Evolutionary conservation across 2,797 vertebrate species (phyloP).

Genomic region (Podarcis lilfordi): DNA sequence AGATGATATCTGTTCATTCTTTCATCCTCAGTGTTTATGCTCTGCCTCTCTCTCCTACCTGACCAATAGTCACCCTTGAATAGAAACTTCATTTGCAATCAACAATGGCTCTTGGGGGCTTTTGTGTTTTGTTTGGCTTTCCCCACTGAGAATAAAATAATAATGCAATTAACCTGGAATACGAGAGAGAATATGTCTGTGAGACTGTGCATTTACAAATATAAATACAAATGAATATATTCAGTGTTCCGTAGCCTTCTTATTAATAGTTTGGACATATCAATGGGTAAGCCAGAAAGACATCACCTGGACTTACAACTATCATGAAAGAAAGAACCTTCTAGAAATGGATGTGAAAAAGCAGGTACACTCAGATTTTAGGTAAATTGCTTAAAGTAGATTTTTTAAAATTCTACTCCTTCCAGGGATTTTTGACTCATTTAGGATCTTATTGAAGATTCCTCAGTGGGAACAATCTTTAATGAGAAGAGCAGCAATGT

Average conservation of each 20-base stretch:
- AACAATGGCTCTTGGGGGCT: not conserved
- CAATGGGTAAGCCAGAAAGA: not conserved
- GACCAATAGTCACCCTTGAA: not conserved
- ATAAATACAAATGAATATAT: not conserved
- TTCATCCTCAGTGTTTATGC: no score
- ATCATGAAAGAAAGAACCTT: not conserved
- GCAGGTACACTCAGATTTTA: not conserved
- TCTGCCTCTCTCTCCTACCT: not conserved
- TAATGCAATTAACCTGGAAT: not conserved
- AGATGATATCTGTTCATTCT: not conserved
- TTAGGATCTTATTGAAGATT: not conserved
- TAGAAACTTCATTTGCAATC: not conserved
- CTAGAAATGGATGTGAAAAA: not conserved
- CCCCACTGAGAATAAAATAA: not conserved
- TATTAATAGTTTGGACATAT: not conserved
- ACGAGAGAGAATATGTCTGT: not conserved
- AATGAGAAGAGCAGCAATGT: not conserved
- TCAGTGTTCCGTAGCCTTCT: not conserved
- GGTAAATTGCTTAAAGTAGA: not conserved
- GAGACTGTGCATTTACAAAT: not conserved
- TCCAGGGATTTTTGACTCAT: not conserved
- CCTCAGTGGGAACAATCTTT: not conserved
- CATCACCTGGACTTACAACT: not conserved
- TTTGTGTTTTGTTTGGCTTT: not conserved
- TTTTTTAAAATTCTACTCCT: not conserved